Conservation (phyloP, 2,797 vertebrate species). For the Pyrocephalus nanus region DNA sequence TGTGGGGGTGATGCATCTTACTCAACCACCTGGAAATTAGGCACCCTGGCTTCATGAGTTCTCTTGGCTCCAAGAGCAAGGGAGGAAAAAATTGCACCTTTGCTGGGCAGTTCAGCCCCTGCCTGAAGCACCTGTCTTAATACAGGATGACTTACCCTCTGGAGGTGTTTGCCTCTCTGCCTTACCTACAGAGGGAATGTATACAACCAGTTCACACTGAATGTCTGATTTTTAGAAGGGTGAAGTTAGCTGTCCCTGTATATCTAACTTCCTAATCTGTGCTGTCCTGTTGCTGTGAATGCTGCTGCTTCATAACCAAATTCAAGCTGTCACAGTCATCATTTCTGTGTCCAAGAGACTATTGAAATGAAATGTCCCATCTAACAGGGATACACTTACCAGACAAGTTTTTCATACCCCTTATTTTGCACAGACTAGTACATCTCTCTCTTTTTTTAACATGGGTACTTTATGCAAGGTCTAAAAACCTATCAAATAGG, state of each 20-base stretch:
- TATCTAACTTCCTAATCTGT: background rate
- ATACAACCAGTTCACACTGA: background rate
- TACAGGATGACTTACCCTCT: background rate
- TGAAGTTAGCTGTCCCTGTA: background rate
- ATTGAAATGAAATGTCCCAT: background rate
- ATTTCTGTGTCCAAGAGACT: background rate
- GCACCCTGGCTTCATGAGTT: background rate
- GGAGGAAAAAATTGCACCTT: background rate
- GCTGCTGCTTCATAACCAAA: background rate
- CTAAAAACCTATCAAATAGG: background rate
- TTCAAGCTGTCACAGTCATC: background rate
- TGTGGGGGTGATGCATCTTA: conserved; percentile 52
- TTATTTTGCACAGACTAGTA: background rate
- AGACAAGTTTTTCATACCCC: background rate
- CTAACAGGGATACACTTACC: background rate
- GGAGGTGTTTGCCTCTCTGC: background rate
- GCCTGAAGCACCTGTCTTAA: conserved; percentile 46
- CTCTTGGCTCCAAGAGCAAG: conserved; percentile 1
- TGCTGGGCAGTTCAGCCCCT: conserved; percentile 2
- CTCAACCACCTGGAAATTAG: conserved; percentile 49
- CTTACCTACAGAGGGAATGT: background rate
- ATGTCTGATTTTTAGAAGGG: background rate
- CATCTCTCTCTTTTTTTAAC: background rate
- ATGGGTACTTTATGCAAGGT: background rate
- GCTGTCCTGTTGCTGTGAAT: background rate